A percentile compares a stretch with the other conserved stretches of the same genome.
phyloP scores from a whole-genome alignment of 2,797 vertebrate genomes.

The Halcyon badia region DNA sequence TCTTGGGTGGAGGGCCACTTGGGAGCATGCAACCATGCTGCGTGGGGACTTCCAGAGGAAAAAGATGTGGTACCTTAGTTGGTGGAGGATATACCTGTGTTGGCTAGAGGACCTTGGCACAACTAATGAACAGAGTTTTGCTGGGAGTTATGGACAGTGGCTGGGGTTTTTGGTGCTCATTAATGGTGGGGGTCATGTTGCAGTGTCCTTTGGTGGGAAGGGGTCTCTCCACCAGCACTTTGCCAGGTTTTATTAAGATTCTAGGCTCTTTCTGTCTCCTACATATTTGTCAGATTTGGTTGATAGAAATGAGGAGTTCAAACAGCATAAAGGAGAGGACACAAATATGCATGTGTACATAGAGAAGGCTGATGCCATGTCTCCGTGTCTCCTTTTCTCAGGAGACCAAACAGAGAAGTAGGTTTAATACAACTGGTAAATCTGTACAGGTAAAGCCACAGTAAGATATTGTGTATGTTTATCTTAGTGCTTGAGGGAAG shows the following conservation, averaged over 20 bases:
- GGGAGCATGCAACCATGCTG: not conserved
- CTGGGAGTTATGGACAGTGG: not conserved
- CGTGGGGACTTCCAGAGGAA: not conserved
- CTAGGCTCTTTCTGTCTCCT: not conserved
- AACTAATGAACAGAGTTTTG: not conserved
- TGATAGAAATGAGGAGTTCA: not conserved
- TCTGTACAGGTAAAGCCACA: not conserved
- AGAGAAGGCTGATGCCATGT: not conserved
- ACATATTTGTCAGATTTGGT: not conserved
- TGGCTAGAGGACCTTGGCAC: not conserved
- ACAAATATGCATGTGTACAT: not conserved
- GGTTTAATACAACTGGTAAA: not conserved
- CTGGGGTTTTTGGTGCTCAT: not conserved
- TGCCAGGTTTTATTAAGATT: not conserved
- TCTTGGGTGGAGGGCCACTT: not conserved
- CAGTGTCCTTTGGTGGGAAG: not conserved
- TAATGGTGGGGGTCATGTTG: fast-evolving
- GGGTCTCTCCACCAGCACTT: not conserved
- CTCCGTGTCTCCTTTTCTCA: not conserved
- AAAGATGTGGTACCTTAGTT: not conserved
- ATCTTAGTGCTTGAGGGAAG: not conserved
- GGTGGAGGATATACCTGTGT: not conserved
- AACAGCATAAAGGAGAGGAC: not conserved
- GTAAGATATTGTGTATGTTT: not conserved
- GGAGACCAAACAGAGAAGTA: not conserved